Percentiles rank a stretch among this genome's conserved stretches.
phyloP scores from a whole-genome alignment of 2,113 vertebrate species.

The Mesoclemmys tuberculata region DNA sequence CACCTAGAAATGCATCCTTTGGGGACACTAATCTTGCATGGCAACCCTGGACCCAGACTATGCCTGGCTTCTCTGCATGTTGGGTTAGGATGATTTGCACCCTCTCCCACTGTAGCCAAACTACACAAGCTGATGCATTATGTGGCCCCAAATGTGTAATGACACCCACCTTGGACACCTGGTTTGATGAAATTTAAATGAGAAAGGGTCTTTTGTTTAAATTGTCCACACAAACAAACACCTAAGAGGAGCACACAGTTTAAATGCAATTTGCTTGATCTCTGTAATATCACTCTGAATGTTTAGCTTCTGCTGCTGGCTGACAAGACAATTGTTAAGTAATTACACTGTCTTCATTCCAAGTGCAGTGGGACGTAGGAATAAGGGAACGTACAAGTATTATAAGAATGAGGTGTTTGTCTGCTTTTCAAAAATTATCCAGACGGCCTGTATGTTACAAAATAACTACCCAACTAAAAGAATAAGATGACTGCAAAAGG shows the following conservation, averaged over 20 bases:
- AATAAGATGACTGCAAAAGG: fast-evolving
- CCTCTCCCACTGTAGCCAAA: not conserved
- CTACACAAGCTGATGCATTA: fast-evolving
- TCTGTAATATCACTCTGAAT: not conserved
- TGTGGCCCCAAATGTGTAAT: fast-evolving
- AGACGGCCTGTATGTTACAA: not conserved
- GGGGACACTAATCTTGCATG: not conserved
- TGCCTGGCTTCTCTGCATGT: not conserved
- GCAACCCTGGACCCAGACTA: not conserved
- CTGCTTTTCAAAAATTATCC: slow-evolving; percentile 11
- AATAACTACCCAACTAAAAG: not conserved
- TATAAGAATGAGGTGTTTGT: slow-evolving; percentile 29
- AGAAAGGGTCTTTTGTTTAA: not conserved
- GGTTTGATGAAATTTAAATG: not conserved
- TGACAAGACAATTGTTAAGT: slow-evolving; percentile 74
- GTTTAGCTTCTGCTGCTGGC: not conserved
- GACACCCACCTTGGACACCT: not conserved
- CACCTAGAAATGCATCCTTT: not conserved
- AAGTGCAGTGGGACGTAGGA: slow-evolving; percentile 42
- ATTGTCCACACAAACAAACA: not conserved
- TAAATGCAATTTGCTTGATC: not conserved
- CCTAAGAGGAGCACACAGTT: not conserved
- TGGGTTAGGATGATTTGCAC: not conserved
- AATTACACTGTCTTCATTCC: slow-evolving; percentile 68
- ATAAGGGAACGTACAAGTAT: slow-evolving; percentile 52